Base-by-base conservation (phyloP, 1,140 invertebrate species). In the Cotesia typhae region DNA sequence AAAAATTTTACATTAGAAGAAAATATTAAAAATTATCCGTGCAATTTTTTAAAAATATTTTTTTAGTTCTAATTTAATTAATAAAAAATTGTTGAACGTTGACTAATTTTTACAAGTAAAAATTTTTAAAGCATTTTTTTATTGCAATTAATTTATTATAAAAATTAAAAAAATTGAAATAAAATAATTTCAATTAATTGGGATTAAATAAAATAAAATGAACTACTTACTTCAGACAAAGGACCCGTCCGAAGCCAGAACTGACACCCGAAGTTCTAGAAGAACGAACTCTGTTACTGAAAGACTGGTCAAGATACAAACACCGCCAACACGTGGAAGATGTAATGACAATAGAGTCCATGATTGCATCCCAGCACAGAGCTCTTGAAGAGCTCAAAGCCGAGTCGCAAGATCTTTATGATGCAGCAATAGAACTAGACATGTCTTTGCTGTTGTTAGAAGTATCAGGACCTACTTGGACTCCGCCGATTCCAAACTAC, bases 371-470 rank as follows among this genome's bases (percentile, higher is more conserved):
- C 0, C 95, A 97, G 82, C 88, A 91, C 76, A 91, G 88, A 78
- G 95, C 96, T 4, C 84, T 97, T 1, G 89, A 92, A 67, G 92
- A 94, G 81, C 84, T 98, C 0, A 89, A 90, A 78, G 86, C 88
- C 38, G 94, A 92, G 78, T 96, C 94, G 0, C 92, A 94, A 81
- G 92, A 95, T 52, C 85, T 97, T 0, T 97, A 96, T 81, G 87
- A 92, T 81, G 92, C 92, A 82, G 95, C 95, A 10, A 90, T 96
- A 77, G 89, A 92, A 88, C 92, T 94, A 87, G 95, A 97, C 82
- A 76, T 89, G 12, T 78, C 81, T 14, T 81, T 95, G 17, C 77
- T 96, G 28, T 93, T 94, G 0, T 35, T 3, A 77, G 87, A 83
- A 36, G 79, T 87, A 2, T 88, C 87, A 73, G 95, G 95, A 1